Evolutionary conservation across 2,797 vertebrate species (phyloP).

Genomic region (Decapterus maruadsi): DNA sequence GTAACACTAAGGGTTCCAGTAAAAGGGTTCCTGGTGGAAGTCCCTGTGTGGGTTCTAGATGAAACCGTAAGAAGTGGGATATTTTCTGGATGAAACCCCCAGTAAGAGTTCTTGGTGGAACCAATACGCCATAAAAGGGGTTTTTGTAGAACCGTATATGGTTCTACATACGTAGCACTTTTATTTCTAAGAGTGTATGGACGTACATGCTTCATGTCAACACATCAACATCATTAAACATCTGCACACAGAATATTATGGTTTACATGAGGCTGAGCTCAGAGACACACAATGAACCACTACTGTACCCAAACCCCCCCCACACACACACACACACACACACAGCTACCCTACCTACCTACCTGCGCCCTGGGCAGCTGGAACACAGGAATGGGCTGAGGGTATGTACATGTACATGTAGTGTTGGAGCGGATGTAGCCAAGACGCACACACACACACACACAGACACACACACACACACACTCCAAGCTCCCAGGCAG

Average conservation of each 20-base stretch:
- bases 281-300: conserved; percentile 25
- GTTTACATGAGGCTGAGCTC: conserved; percentile 5
- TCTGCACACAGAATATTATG: background rate
- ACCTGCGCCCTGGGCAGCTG: conserved; percentile 58
- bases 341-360: too few species aligned
- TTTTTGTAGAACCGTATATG: too few species aligned
- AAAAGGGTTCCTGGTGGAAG: too few species aligned
- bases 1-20: too few species aligned
- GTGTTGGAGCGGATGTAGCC: conserved; percentile 59
- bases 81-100: too few species aligned
- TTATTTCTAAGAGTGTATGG: too few species aligned
- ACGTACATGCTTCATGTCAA: background rate
- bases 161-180: too few species aligned
- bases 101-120: too few species aligned
- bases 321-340: conserved; percentile 14
- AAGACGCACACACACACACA: conserved; percentile 29
- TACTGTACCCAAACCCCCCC: background rate
- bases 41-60: too few species aligned
- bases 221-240: background rate
- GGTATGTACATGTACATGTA: conserved; percentile 61
- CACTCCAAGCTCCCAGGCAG: conserved; percentile 59
- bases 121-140: too few species aligned
- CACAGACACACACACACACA: conserved; percentile 5
- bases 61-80: too few species aligned
- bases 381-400: conserved; percentile 69